Base-by-base conservation (phyloP, 2,113 vertebrate genomes). In the Coryphaenoides rupestris region DNA sequence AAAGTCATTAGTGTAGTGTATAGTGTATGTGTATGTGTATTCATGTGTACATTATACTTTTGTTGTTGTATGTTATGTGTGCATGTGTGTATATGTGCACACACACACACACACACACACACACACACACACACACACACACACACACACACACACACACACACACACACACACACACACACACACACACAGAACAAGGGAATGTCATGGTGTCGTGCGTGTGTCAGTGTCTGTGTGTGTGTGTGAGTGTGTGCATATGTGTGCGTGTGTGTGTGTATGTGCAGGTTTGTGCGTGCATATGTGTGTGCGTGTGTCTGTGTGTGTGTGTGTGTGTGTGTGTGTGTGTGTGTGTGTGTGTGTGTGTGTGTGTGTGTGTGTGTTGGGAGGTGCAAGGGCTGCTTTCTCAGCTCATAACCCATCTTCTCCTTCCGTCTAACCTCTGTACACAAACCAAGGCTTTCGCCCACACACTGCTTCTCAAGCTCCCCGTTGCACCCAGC, bases 391-490 rank as follows among this genome's bases (percentile, higher is more conserved):
- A 26, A 4, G 52, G 56, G 22, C 56, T 60, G 21, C 33, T 57
- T 52, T 58, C 84, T 73, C 72, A 81, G 80, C 72, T 87, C n/a
- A 85, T 80, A 61, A 47, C 56, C 28, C 21, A 10, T 17, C 40
- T 49, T 55, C 16, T 15, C n/a, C 24, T n/a, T 14, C 56, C 69
- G n/a, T 19, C 5, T 4, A 59, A 21, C 64, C 59, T 17, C 6
- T 22, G 40, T 46, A 67, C 66, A 63, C 65, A 73, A 77, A 77
- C 63, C 58, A 65, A 68, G 55, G 63, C 50, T 66, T 57, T 74
- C 92, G 86, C 90, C 91, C 90, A 91, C 88, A 87, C 86, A 70
- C 86, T 88, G 86, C 91, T 93, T 92, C 90, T 91, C 92, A 92
- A 69, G 90, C 88, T 63, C 62, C 47, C 78, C 74, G 63, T 76